A percentile compares a stretch with the other conserved stretches of the same genome.
Conservation (phyloP, 2,113 vertebrate species). For the Epinephelus cyanopodus region DNA sequence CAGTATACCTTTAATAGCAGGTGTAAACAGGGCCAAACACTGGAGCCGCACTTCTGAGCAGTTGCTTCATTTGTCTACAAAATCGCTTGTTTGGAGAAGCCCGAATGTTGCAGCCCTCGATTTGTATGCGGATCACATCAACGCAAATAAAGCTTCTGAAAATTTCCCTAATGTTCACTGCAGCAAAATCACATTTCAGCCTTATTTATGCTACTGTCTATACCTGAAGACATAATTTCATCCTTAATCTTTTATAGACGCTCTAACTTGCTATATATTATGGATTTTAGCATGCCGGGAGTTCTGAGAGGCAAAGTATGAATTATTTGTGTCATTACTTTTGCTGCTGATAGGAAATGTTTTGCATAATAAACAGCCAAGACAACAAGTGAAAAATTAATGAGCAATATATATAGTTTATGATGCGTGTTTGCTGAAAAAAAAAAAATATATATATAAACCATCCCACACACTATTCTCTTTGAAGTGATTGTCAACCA, state of each 20-base stretch:
- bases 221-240: constrained; percentile 62
- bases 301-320: constrained; percentile 52
- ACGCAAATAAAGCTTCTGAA: constrained; percentile 64
- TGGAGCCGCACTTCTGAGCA: constrained; percentile 40
- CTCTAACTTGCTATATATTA: constrained; percentile 53
- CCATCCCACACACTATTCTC: constrained; percentile 8
- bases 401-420: constrained; percentile 58
- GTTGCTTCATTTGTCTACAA: constrained; percentile 73
- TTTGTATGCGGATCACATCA: constrained; percentile 74
- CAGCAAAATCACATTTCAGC: constrained; percentile 66
- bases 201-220: constrained; percentile 53
- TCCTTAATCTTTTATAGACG: constrained; percentile 46
- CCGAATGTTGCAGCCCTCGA: constrained; percentile 64
- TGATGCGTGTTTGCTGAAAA: constrained; percentile 43
- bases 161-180: constrained; percentile 76
- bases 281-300: constrained; percentile 52
- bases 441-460: not conserved
- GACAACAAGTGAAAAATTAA: constrained; percentile 74
- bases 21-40: not conserved
- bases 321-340: constrained; percentile 73
- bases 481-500: constrained; percentile 51
- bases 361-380: constrained; percentile 69
- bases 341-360: constrained; percentile 68
- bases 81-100: constrained; percentile 71
- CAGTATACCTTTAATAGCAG: too few relatives aligned